Evolutionary conservation across 1,140 invertebrate species (phyloP), one percentile per base, ranked within the genome.

Genomic region (Drosophila mauritiana): DNA sequence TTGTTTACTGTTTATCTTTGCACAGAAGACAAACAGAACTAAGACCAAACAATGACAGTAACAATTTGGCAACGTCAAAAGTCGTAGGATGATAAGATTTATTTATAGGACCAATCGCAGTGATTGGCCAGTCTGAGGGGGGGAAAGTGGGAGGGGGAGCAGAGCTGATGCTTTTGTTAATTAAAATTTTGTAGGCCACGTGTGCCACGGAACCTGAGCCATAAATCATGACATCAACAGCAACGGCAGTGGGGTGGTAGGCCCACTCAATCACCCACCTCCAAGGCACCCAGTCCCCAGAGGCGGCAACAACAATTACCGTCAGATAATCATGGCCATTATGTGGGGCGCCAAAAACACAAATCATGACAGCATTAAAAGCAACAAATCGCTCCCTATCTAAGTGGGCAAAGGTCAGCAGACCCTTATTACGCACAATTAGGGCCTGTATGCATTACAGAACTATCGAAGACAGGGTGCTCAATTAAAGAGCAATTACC

Each of bases 161-260:
- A 31, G 7, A 31, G n/a, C 42, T 72, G 61, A 59, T 68, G 72
- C 61, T 59, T 65, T 57, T 70, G 72, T 79, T 86, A 88, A 86
- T 86, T 86, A 86, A 86, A 88, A 86, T 88, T 88, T 83, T 86
- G 72, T 61, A 80, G 52, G 73, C 57, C 83, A 69, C 84, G 83
- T 73, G 84, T 56, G 43, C 53, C 36, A 45, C 17, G 36, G 34
- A 12, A 43, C 8, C 13, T 4, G 13, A 13, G 73, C 31, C 42
- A 86, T 86, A 89, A 86, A 86, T 88, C 83, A 86, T 86, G 83
- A 88, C 84, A 88, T 89, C 75, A 89, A 61, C 84, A 88, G 83
- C 53, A 58, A 34, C 22, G 7, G 52, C 37, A 31, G 36, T 12
- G 37, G 40, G 34, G 25, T 22, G 43, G 54, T 40, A 31, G 2